Evolutionary conservation across 1,140 invertebrate species (phyloP), one percentile per base, ranked within the genome.

Genomic region (Drosophila tristis): DNA sequence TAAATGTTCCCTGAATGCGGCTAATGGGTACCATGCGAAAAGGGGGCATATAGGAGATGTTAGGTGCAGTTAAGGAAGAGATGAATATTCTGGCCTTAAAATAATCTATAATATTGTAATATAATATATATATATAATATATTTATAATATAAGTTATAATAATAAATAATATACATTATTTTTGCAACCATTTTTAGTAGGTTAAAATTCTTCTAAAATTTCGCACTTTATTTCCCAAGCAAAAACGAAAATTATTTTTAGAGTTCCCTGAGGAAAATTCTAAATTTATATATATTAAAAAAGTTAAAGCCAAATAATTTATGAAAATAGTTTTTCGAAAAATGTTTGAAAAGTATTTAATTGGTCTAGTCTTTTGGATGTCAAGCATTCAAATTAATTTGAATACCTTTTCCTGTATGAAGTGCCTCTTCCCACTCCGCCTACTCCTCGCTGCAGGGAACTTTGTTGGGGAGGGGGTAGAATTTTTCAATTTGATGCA

Each of bases 401-500:
- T 42, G 5, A 53, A 29, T 53, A 29, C 39, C 35, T 54, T 39
- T 39, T 8, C 11, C 20, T 20, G 29, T 44, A 25, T 23, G 26
- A 58, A 47, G 15, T 31, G 26, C 47, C 35, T 39, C 9, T 11
- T 5, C 4, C 35, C 0, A 4, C 23, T 25, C 4, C 3, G 16
- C 4, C 13, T 25, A 25, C 16, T 5, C 11, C 13, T 26, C 23
- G 71, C n/a, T 6, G 42, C 26, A n/a, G 11, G 25, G 35, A 48
- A 72, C 26, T 62, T 74, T 63, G 44, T 50, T 60, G 2, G 11
- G 35, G 0, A 4, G 4, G 31, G 70, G 67, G 48, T 84, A 49
- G 51, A 59, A 62, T 53, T 78, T 82, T 78, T 61, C 70, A 72
- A 85, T 84, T 85, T 67, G 50, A 29, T 39, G 63, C 72, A 84